A percentile compares a stretch with the other conserved stretches of the same genome.
phyloP scores from a whole-genome alignment of 1,140 invertebrate genomes.

The Drosophila aff. region DNA sequence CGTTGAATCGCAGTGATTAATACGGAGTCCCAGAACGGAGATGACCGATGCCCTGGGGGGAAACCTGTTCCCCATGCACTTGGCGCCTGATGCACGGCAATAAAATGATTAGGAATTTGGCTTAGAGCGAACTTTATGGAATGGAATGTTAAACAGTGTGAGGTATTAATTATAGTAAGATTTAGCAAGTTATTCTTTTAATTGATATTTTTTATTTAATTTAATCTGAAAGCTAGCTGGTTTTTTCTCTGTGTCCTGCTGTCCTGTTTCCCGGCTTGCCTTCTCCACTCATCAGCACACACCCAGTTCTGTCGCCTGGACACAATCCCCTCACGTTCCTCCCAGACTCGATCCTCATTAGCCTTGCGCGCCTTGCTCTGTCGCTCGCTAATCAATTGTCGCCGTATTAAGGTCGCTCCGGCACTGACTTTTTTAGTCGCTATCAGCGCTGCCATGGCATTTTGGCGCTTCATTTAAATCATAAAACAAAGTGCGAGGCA shows the following conservation, averaged over 20 bases:
- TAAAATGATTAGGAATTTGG: background rate
- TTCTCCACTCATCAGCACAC: constrained; percentile 19
- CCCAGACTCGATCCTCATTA: constrained; percentile 57
- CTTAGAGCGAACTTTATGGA: background rate
- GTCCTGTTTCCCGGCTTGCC: constrained; percentile 1
- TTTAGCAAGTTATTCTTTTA: background rate
- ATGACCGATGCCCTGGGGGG: constrained; percentile 15
- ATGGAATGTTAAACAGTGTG: accelerated
- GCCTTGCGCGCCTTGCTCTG: constrained; percentile 61
- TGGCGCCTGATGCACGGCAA: constrained; percentile 57
- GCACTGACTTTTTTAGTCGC: constrained; percentile 29
- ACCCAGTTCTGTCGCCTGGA: constrained; percentile 40
- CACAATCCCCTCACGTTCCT: background rate
- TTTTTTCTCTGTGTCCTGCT: background rate
- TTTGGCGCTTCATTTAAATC: constrained; percentile 74
- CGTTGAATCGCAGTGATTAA: constrained; percentile 73
- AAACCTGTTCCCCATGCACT: constrained; percentile 67
- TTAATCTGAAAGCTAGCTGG: accelerated
- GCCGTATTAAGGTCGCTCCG: constrained; percentile 71
- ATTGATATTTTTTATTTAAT: background rate
- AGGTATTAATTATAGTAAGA: background rate
- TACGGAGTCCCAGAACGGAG: constrained; percentile 36
- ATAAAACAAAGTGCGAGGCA: constrained; percentile 60
- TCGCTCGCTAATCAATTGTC: constrained; percentile 77
- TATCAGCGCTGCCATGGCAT: constrained; percentile 63